Conservation (phyloP, 2,797 vertebrate genomes). For the Sarcoramphus papa region DNA sequence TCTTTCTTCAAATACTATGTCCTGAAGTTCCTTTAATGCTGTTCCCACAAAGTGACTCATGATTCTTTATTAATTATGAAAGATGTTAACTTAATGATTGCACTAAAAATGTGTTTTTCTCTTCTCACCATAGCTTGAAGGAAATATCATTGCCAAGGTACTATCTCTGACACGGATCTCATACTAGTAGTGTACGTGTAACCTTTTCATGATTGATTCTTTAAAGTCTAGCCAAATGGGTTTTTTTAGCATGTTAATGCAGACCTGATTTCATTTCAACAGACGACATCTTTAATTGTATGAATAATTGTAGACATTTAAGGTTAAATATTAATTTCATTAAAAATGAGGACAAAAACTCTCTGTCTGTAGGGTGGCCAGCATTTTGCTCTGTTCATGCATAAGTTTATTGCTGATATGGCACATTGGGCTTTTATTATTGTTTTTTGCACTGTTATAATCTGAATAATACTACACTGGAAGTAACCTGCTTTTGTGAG, state of each 20-base stretch:
- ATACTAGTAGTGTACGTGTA: background rate
- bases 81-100: conserved; percentile 23
- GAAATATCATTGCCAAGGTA: background rate
- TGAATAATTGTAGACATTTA: background rate
- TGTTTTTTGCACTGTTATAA: background rate
- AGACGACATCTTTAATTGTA: background rate
- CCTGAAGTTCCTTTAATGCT: conserved; percentile 3
- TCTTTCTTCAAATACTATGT: background rate
- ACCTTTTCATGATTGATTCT: background rate
- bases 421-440: background rate
- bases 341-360: background rate
- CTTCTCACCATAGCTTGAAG: background rate
- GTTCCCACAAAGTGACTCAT: conserved; percentile 33
- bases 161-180: background rate
- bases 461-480: background rate
- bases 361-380: background rate
- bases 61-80: conserved; percentile 24
- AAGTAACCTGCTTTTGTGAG: background rate
- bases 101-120: background rate
- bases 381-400: background rate
- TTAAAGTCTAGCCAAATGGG: background rate
- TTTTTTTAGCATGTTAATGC: background rate
- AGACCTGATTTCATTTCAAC: background rate
- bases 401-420: background rate
- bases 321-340: background rate